Base-by-base conservation (phyloP, 2,888 invertebrate genomes). In the Acronicta leporina region DNA sequence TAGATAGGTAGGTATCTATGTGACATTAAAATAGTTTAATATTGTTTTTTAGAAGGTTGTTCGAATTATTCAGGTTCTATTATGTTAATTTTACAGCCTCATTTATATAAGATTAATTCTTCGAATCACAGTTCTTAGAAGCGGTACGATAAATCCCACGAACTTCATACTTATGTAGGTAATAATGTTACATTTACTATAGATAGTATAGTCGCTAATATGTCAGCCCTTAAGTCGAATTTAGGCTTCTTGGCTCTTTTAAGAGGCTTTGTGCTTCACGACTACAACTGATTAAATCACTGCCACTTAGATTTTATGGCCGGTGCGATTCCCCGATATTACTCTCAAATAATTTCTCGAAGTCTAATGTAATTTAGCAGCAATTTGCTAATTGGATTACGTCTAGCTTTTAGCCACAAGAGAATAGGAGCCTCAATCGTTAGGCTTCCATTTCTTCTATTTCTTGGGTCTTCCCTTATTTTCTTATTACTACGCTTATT, bases 221-320 rank as follows among this genome's bases (percentile, higher is more conserved):
- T 62, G 69, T 79, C 62, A 73, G 64, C 53, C 61, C 50, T 68
- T 67, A 67, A 63, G 66, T 74, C 65, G 62, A 65, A 57, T 71
- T 63, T 66, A 68, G 71, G 69, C 63, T 73, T 75, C 69, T 75
- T 74, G 68, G 59, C 48, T 61, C 58, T 71, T 77, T 73, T 73
- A 76, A 72, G 62, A 66, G 61, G 68, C 56, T 79, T 75, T 68
- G 74, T 75, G 69, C 65, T 75, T 55, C 73, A 76, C 76, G 78
- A 77, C 72, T 60, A 59, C 67, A 54, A 44, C 62, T 53, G 58
- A 59, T 66, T 63, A 63, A 76, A 74, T 74, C 70, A 70, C 70
- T 54, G 49, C 47, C 57, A 65, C 66, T 64, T 53, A 61, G 47
- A 58, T 77, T 72, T 75, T 63, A 75, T 75, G 47, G 63, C 51